Evolutionary conservation across 2,888 invertebrate species (phyloP).

Genomic region (Tholera decimalis): DNA sequence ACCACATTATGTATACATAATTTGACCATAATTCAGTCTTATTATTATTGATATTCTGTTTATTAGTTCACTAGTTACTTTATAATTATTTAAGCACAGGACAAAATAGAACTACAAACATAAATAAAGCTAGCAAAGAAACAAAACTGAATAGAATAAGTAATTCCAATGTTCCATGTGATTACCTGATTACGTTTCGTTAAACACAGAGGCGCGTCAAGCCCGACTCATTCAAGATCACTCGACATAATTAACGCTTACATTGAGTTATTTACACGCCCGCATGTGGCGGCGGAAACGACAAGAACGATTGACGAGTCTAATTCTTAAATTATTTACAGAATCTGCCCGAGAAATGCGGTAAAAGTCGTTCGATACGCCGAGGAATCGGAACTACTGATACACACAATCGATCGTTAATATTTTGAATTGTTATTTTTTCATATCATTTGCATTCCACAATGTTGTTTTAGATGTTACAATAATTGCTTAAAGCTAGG

Average conservation of each 20-base stretch:
- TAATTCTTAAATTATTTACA: slow-evolving; percentile 74
- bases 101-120: too few relatives aligned
- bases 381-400: slow-evolving; percentile 29
- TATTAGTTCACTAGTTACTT: too few relatives aligned
- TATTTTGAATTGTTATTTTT: slow-evolving; percentile 10
- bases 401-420: background rate
- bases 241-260: slow-evolving; percentile 87
- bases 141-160: slow-evolving; percentile 64
- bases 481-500: too few relatives aligned
- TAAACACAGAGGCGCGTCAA: slow-evolving; percentile 69
- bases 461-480: too few relatives aligned
- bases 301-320: slow-evolving; percentile 77
- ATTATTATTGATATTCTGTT: too few relatives aligned
- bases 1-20: too few relatives aligned
- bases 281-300: slow-evolving; percentile 85
- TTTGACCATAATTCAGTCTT: too few relatives aligned
- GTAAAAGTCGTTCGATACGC: slow-evolving; percentile 45
- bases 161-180: slow-evolving; percentile 78
- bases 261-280: slow-evolving; percentile 89
- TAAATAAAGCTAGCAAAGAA: slow-evolving; percentile 45
- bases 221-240: slow-evolving; percentile 83
- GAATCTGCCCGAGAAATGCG: slow-evolving; percentile 60
- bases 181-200: slow-evolving; percentile 81
- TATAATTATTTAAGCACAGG: too few relatives aligned
- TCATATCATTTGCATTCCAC: too few relatives aligned